Conservation (phyloP, 2,113 vertebrate species). For the Butorides virescens region DNA sequence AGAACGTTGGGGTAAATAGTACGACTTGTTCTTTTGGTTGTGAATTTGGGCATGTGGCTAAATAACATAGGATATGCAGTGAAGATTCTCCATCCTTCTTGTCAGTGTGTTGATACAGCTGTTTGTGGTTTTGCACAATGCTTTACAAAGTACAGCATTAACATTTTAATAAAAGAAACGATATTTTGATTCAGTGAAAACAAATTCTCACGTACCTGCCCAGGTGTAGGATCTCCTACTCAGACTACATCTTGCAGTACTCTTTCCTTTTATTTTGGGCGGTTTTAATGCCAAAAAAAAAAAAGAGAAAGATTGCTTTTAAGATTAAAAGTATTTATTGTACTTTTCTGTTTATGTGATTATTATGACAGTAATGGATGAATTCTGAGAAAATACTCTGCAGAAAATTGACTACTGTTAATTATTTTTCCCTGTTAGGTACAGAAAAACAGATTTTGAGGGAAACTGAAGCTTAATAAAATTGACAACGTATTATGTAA, state of each 20-base stretch:
- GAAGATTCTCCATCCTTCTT: neutral
- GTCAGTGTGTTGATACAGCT: neutral
- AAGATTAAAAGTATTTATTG: neutral
- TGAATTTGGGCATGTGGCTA: neutral
- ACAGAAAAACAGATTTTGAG: neutral
- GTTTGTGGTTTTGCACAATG: neutral
- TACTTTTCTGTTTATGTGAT: neutral
- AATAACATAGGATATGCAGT: neutral
- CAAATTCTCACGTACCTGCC: neutral
- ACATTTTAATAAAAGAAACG: neutral
- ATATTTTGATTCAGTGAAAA: neutral
- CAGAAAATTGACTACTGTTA: neutral
- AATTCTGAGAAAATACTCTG: neutral
- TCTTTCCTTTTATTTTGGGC: neutral
- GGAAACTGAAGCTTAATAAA: neutral
- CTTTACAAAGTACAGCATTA: neutral
- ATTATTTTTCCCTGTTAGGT: neutral
- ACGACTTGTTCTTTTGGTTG: neutral
- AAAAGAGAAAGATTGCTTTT: neutral
- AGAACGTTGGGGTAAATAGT: neutral
- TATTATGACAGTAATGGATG: neutral
- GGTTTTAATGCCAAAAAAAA: neutral
- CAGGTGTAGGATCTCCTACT: neutral
- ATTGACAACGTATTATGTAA: neutral
- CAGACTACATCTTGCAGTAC: neutral